phyloP scores from a whole-genome alignment of 2,113 vertebrate species.

The Osmerus eperlanus region DNA sequence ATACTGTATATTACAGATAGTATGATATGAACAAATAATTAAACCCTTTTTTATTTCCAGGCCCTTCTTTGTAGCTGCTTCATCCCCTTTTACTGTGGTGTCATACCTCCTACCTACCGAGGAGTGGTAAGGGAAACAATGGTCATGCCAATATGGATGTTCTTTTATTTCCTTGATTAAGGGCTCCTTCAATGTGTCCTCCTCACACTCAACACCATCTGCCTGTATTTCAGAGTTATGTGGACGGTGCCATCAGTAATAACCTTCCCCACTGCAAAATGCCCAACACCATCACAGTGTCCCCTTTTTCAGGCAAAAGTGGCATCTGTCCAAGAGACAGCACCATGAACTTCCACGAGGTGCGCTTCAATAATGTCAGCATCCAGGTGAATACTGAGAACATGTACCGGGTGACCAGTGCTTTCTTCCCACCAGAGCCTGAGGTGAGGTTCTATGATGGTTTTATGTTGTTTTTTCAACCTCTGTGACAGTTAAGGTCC shows the following conservation, averaged over 20 bases:
- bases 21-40: neutral
- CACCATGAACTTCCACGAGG: constrained; percentile 55
- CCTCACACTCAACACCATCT: neutral
- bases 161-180: neutral
- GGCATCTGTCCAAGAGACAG: constrained; percentile 66
- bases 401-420: constrained; percentile 56
- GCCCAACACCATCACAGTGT: constrained; percentile 84
- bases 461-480: neutral
- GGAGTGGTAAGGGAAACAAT: constrained; percentile 80
- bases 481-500: neutral
- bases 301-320: constrained; percentile 85
- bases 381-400: constrained; percentile 65
- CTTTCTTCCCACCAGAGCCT: constrained; percentile 70
- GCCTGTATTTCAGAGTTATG: constrained; percentile 68
- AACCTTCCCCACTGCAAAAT: constrained; percentile 74
- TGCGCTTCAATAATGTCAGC: constrained; percentile 60
- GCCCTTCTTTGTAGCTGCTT: constrained; percentile 86
- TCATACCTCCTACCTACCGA: constrained; percentile 84
- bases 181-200: neutral
- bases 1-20: no score
- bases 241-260: constrained; percentile 83
- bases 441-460: constrained; percentile 54
- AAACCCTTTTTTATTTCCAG: constrained; percentile 58
- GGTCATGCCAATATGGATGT: neutral
- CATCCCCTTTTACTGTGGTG: constrained; percentile 82